Evolutionary conservation across 2,113 vertebrate species (phyloP), one percentile per base, ranked within the genome.

Genomic region (Chloroceryle aenea): DNA sequence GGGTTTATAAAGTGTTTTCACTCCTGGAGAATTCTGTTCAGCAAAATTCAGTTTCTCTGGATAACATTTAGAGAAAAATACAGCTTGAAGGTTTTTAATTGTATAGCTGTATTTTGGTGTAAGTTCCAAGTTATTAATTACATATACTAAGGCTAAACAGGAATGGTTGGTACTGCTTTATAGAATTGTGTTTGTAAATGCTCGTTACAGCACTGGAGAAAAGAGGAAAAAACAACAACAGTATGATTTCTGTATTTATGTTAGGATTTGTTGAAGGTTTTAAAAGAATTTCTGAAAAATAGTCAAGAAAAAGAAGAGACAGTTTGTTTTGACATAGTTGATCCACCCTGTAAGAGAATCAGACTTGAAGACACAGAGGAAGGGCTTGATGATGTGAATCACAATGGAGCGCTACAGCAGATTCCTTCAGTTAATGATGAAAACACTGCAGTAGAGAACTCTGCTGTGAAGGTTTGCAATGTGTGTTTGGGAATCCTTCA

Each of bases 401-500:
- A 93, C 73, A 97, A 98, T n/a, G 95, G 95, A 71, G 88, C 58
- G 1, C 4, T 95, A 6, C 80, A 42, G 5, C 75, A 43, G 56
- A 8, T 62, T 16, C 87, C 90, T 12, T 23, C 7, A 0, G 23
- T 47, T 23, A 36, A 79, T 3, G 92, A 42, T 13, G 92, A 80
- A 25, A 96, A 14, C 6, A 9, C 67, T 38, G 48, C 87, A 5
- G 6, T 7, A 36, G 61, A 86, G 50, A 86, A 73, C 29, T 82
- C 53, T 0, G 50, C 90, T 69, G 34, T 69, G 6, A 32, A 55
- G 11, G 97, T 98, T 34, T 99, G 99, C 89, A 99, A 98, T 13
- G 95, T 98, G 66, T 99, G 99, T 94, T 91, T 99, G 95, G 99
- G 99, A 59, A 90, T 99, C 87, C 98, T 99, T 50, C 99, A 99